These are phyloP conservation scores for Alethe diademata DNA, from an alignment of 2,113 vertebrate genomes.

Conservation along the genomic window DNA sequence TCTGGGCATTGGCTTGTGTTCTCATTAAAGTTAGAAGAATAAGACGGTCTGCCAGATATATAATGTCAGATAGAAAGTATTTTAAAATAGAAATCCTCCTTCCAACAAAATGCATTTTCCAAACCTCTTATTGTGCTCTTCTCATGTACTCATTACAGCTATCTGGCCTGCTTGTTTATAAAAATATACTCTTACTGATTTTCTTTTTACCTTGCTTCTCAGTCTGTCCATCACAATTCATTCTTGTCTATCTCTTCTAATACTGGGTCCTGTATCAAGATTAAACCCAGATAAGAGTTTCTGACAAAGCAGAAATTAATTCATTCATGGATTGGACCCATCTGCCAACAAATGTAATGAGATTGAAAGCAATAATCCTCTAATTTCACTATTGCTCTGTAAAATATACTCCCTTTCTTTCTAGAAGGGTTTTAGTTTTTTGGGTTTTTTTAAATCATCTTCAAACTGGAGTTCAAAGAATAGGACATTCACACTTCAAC, in stretches of 20 bases:
- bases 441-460: neutral
- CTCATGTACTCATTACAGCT: neutral
- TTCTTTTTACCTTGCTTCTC: neutral
- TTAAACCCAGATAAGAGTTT: neutral
- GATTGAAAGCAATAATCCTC: neutral
- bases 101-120: conserved; percentile 36
- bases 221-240: neutral
- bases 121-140: neutral
- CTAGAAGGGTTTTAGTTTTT: neutral
- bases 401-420: neutral
- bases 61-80: conserved; percentile 9
- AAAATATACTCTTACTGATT: neutral
- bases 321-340: neutral
- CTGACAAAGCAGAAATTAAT: neutral
- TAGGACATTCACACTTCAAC: neutral
- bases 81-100: conserved; percentile 31
- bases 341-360: neutral
- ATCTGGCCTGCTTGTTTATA: neutral
- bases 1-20: neutral
- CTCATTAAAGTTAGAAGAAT: conserved; percentile 1
- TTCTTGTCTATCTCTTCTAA: neutral
- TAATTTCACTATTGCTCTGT: neutral
- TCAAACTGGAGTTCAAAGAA: neutral
- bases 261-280: neutral
- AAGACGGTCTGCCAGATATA: neutral